Evolutionary conservation across 1,140 invertebrate genomes (phyloP).

Genomic region (Brachionus calyciflorus): DNA sequence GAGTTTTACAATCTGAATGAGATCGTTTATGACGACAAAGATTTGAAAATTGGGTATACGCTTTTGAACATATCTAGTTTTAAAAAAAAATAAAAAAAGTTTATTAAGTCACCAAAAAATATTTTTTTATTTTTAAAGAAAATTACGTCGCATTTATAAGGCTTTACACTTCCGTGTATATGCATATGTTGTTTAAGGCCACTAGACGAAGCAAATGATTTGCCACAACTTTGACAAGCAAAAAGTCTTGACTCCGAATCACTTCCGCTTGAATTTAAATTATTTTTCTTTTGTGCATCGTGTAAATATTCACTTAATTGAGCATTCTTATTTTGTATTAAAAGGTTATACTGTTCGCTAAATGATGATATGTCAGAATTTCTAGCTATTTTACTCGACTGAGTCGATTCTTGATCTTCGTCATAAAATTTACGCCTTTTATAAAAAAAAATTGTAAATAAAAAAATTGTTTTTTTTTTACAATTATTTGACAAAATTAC

Average conservation of each 20-base stretch:
- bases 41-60: constrained; percentile 99
- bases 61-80: constrained; percentile 67
- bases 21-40: constrained; percentile 97
- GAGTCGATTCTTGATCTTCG: not conserved
- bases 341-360: not conserved
- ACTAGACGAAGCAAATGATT: constrained; percentile 93
- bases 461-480: not conserved
- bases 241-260: constrained; percentile 68
- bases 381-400: constrained; percentile 22
- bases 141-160: constrained; percentile 72
- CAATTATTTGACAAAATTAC: not conserved
- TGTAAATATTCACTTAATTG: constrained; percentile 29
- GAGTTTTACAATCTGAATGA: constrained; percentile 71
- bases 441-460: not conserved
- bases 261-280: constrained; percentile 7
- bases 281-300: constrained; percentile 15
- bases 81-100: not conserved
- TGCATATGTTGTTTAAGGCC: constrained; percentile 98
- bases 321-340: constrained; percentile 29
- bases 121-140: not conserved
- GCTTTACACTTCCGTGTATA: constrained; percentile 97
- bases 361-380: not conserved
- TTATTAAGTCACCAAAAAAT: not conserved
- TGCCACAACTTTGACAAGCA: constrained; percentile 93
- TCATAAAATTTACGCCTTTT: constrained; percentile 22